These are phyloP conservation scores for Barnardius zonarius DNA, from an alignment of 2,113 vertebrate species.

Conservation along the genomic window DNA sequence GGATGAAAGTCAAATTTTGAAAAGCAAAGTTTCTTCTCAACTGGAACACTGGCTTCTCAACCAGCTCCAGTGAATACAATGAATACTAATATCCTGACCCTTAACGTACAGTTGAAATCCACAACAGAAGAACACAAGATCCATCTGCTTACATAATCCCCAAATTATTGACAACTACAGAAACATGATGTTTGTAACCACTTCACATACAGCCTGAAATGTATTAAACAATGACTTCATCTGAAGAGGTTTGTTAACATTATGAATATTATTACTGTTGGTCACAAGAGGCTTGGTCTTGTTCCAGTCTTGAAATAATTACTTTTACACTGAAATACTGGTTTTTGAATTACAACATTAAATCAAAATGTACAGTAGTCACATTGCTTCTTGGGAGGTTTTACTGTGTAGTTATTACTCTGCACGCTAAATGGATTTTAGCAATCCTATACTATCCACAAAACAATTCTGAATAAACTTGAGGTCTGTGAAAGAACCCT, in stretches of 20 bases:
- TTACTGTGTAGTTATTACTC: not conserved
- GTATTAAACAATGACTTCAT: slow-evolving; percentile 47
- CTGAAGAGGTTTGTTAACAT: slow-evolving; percentile 45
- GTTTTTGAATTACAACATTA: not conserved
- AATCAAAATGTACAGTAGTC: slow-evolving; percentile 33
- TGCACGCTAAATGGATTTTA: not conserved
- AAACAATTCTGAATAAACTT: not conserved
- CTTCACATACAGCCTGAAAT: slow-evolving; percentile 3
- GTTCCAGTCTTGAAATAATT: slow-evolving; percentile 36
- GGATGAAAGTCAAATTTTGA: not conserved
- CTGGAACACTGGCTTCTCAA: not conserved
- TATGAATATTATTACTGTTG: slow-evolving; percentile 42
- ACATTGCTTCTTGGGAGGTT: slow-evolving; percentile 32
- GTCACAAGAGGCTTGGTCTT: slow-evolving; percentile 38
- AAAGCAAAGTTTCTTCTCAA: not conserved
- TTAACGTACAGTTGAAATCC: slow-evolving; percentile 6
- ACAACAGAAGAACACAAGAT: not conserved
- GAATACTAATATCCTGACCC: not conserved
- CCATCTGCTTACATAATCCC: not conserved
- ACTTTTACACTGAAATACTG: slow-evolving; percentile 18
- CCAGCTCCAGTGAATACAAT: not conserved
- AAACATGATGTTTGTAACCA: slow-evolving; percentile 9
- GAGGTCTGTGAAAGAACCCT: not conserved
- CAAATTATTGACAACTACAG: slow-evolving; percentile 1
- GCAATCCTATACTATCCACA: not conserved